Conservation (phyloP, 2,888 invertebrate genomes). For the Melieria picta region DNA sequence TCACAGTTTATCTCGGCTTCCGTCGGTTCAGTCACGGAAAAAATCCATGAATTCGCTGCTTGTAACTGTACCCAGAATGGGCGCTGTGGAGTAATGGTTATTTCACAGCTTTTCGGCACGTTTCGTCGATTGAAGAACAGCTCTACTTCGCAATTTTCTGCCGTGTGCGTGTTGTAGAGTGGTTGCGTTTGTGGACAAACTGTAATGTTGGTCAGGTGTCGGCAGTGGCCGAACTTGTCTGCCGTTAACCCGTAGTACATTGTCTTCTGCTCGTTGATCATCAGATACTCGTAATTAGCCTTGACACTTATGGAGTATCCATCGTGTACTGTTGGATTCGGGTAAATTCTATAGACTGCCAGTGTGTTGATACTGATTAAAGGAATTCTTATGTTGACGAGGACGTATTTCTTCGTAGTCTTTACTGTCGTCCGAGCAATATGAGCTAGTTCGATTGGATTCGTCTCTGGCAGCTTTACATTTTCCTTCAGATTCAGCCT, state of each 20-base stretch:
- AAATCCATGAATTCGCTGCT: not conserved
- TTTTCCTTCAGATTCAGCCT: not conserved
- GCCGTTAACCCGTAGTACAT: constrained; percentile 1
- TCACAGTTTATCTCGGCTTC: not conserved
- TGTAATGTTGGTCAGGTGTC: not conserved
- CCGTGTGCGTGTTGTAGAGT: not conserved
- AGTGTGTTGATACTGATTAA: constrained; percentile 13
- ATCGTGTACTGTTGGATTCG: constrained; percentile 20
- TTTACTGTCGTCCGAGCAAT: not conserved
- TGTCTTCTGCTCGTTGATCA: constrained; percentile 11
- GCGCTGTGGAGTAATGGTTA: constrained; percentile 6
- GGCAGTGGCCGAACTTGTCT: constrained; percentile 14
- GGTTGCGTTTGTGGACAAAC: constrained; percentile 17
- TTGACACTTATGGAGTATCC: constrained; percentile 7
- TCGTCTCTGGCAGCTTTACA: constrained; percentile 9
- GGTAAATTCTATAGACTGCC: constrained; percentile 6
- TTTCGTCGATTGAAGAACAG: not conserved
- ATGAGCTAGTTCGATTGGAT: constrained; percentile 18
- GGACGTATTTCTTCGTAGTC: constrained; percentile 9
- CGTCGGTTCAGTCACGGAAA: no score
- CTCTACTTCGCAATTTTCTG: not conserved
- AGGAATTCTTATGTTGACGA: constrained; percentile 21
- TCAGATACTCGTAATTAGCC: not conserved
- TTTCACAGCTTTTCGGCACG: not conserved
- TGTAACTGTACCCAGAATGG: constrained; percentile 14